Evolutionary conservation across 1,140 invertebrate species (phyloP), one percentile per base, ranked within the genome.

Genomic region (Ceratoteleas bidentatus): DNA sequence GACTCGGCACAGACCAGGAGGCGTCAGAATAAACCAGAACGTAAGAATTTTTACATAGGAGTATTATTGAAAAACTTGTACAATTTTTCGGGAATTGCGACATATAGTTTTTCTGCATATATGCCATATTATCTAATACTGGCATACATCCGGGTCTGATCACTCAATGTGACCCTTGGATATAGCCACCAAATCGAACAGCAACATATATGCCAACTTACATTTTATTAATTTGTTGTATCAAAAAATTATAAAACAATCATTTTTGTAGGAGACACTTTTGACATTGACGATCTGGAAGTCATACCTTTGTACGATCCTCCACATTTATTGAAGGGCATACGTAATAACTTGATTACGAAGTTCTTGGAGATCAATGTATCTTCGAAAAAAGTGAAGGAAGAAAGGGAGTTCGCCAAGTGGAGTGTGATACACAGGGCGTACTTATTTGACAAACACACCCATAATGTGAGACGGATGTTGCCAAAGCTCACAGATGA

Each of bases 281-380:
- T 38, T 3, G 32, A 54, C 3, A 15, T 57, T 3, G 33, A 15
- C 8, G 54, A 15, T 6, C 4, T 3, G n/a, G 54, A 38, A 40
- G 16, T 65, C 24, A 40, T 65, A 8, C 49, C 49, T 1, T 14
- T 65, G 7, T 53, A 40, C 49, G 62, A 65, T 38, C 62, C 47
- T 10, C 62, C 62, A 3, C 50, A 65, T 47, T 50, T 65, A 1
- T 0, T 53, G 0, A 65, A 65, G 24, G 49, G 62, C 11, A 65
- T 65, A 0, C 62, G 62, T 3, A 65, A 65, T 24, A 65, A 65
- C 40, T 13, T 75, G 32, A n/a, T 75, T 14, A 65, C 52, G 7
- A 75, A 65, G 49, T 3, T 57, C 15, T 14, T 49, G 11, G 45
- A 64, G 32, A 47, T 65, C 7, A 43, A 64, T 14, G 49, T 24